These are phyloP conservation scores for Geophilus truncorum DNA, from an alignment of 2,888 invertebrate species.

Conservation along the genomic window DNA sequence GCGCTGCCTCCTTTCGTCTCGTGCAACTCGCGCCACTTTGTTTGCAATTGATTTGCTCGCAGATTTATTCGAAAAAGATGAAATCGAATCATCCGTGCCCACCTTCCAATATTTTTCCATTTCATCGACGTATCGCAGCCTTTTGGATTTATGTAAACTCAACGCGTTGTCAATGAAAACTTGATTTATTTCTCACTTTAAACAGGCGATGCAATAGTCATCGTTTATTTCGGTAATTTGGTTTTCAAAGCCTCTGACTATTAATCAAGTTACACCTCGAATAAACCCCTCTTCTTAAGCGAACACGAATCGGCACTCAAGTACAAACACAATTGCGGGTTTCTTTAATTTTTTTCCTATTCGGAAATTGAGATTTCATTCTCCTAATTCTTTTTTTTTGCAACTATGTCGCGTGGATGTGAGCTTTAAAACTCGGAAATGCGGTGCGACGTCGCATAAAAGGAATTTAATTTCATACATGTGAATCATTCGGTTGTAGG, in stretches of 20 bases:
- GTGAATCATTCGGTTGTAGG: not conserved
- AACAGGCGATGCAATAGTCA: not conserved
- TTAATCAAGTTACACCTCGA: not conserved
- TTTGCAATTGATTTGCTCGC: conserved; percentile 24
- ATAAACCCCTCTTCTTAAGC: not conserved
- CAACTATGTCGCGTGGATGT: no score
- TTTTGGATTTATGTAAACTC: not conserved
- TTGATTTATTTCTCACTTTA: conserved; percentile 7
- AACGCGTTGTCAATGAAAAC: not conserved
- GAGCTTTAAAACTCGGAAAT: not conserved
- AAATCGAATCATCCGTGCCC: conserved; percentile 22
- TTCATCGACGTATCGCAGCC: not conserved
- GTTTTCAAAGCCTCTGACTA: not conserved
- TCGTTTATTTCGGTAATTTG: not conserved
- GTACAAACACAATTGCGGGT: not conserved
- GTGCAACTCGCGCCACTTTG: not conserved
- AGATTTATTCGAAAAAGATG: not conserved
- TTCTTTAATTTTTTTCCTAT: not conserved
- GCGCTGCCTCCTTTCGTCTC: not conserved
- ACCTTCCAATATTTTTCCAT: conserved; percentile 18
- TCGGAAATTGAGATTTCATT: not conserved
- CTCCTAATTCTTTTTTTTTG: not conserved
- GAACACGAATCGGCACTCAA: not conserved
- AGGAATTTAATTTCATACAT: not conserved
- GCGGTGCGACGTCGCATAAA: not conserved